Base-by-base conservation (phyloP, 2,113 vertebrate genomes). In the Eulemur rufifrons region DNA sequence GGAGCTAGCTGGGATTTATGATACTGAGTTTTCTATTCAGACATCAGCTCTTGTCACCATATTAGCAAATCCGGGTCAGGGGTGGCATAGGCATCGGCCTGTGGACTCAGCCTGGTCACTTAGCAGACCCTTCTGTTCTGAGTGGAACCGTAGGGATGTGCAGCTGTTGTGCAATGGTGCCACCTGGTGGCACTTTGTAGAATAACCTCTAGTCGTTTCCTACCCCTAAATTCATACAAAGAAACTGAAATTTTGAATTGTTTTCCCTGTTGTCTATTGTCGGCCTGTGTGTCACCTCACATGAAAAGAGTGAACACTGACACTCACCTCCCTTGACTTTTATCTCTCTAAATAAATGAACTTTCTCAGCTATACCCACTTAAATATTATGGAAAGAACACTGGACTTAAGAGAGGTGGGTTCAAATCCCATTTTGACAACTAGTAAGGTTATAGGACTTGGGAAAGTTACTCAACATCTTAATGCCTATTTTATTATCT, bases 131-230 rank as follows among this genome's bases (percentile, higher is more conserved):
- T 10, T 52, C 39, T 0, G 3, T 37, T 1, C 34, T 3, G 9
- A 5, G 2, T 7, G 1, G 73, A 82, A 23, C n/a, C 50, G 10
- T 25, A 11, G 29, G 80, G 14, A 34, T 11, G 21, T 8, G 56
- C 92, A 95, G 92, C 54, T 20, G 71, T 81, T 98, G 94, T 97
- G 61, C 69, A 77, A 95, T 97, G 85, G 61, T 87, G 97, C 97
- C 95, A 96, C 85, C 97, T 94, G 34, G 85, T 97, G 97, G 77
- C 8, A 3, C 0, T 52, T n/a, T 78, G 0, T 42, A 39, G 69
- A 89, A 80, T 82, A 86, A 42, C 85, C 61, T 29, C 20, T 13
- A 5, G 18, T 9, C 14, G 56, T 47, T 69, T 42, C 18, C 42
- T 21, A 1, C 8, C 37, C 5, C 29, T 25, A 15, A 91, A 32